Evolutionary conservation across 23 tunicate species (phyloP).

Genomic region (Styela clava): DNA sequence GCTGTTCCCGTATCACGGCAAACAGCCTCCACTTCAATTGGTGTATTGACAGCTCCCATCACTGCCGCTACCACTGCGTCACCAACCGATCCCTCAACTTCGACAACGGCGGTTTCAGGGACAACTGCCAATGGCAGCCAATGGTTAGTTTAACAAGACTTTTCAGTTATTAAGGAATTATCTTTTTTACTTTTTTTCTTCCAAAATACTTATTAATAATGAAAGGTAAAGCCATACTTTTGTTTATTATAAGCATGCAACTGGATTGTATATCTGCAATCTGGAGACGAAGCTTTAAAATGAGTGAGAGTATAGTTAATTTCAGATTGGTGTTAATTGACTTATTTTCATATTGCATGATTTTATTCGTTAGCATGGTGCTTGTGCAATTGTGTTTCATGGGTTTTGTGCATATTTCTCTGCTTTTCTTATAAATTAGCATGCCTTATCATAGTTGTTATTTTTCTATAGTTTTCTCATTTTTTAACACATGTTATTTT

Average conservation of each 20-base stretch:
- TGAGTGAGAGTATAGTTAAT: slow-evolving; percentile 1
- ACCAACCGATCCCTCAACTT: slow-evolving; percentile 10
- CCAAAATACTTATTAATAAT: neutral
- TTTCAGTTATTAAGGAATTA: neutral
- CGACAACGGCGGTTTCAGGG: slow-evolving; percentile 21
- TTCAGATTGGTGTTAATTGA: neutral
- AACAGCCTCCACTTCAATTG: slow-evolving; percentile 18
- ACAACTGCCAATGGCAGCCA: slow-evolving; percentile 22
- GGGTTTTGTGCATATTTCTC: no score
- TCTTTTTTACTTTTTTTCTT: slow-evolving; percentile 13
- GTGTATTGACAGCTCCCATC: slow-evolving; percentile 14
- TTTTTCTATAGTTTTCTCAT: no score
- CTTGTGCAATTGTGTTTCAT: slow-evolving; percentile 4
- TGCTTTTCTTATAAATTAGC: neutral
- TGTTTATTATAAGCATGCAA: slow-evolving; percentile 27
- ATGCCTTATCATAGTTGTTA: neutral
- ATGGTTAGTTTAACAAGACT: slow-evolving; percentile 38
- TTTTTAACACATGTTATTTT: neutral
- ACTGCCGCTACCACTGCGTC: slow-evolving; percentile 5
- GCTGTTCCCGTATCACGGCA: slow-evolving; percentile 32
- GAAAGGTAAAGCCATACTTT: neutral
- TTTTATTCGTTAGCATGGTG: slow-evolving; percentile 17
- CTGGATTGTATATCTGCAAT: slow-evolving; percentile 24
- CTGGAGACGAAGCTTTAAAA: slow-evolving; percentile 15
- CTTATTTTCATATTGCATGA: neutral